Evolutionary conservation across 2,113 vertebrate species (phyloP), one percentile per base, ranked within the genome.

Genomic region (Gracilinanus agilis): DNA sequence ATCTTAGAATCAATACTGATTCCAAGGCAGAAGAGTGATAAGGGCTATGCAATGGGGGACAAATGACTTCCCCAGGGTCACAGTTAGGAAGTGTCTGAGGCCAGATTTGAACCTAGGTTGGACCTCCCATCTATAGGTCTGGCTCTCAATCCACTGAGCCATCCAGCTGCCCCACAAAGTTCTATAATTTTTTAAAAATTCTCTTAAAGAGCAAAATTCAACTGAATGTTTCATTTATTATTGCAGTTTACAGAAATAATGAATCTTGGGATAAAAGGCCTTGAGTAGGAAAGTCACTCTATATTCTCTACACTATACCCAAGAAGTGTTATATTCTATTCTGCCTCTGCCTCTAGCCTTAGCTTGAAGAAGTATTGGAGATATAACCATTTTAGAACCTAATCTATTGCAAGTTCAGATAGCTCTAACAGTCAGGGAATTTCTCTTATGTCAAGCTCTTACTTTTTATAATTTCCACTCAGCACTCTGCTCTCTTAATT

Each of bases 141-240:
- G 49, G 49, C 49, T 49, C 49, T 49, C 49, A 49, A 49, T 49
- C 5, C 49, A 49, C 49, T 5, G 5, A 49, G 49, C 49, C 49
- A 49, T 49, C 49, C 49, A 49, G 49, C 5, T 49, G 49, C 49
- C 49, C 49, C 49, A n/a, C 97, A 98, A 98, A 97, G 96, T 94
- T 93, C 9, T 44, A 96, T 97, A 94, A 95, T 95, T 96, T 97
- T 98, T 98, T 97, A 98, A 49, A 49, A 49, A 96, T 97, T 98
- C 90, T 96, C 61, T 88, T 3, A 90, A 93, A 94, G 34, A 95
- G 92, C 49, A 89, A 95, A 97, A 61, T 58, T 89, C 61, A 91
- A 93, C 55, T 6, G 25, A 90, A 21, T 53, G 44, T 88, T 75
- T 54, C 34, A 94, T 88, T 90, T 94, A n/a, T 92, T 94, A 94